Conservation (phyloP, 2,797 vertebrate species). For the Buphagus erythrorhynchus region DNA sequence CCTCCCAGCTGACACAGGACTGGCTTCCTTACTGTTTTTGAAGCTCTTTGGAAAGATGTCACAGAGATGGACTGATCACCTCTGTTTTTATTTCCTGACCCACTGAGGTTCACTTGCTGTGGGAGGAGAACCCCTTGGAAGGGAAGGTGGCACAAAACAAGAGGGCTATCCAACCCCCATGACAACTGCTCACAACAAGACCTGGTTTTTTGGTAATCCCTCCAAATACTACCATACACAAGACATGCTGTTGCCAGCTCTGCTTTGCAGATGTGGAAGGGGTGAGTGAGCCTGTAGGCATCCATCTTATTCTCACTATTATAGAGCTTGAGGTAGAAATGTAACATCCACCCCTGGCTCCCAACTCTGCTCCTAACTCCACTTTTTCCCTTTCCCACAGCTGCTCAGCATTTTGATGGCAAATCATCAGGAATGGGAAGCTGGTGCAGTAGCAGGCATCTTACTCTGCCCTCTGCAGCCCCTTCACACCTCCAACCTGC, state of each 20-base stretch:
- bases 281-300: neutral
- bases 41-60: neutral
- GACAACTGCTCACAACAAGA: neutral
- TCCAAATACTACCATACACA: accelerated
- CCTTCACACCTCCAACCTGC: accelerated
- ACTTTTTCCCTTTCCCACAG: neutral
- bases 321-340: neutral
- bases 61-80: neutral
- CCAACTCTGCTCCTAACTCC: neutral
- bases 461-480: neutral
- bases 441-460: neutral
- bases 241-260: neutral
- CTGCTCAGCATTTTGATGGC: neutral
- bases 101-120: neutral
- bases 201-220: neutral
- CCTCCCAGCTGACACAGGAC: neutral
- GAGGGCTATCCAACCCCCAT: accelerated
- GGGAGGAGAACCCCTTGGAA: neutral
- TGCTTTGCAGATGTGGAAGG: neutral
- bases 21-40: accelerated
- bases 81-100: neutral
- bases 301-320: neutral
- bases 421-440: neutral
- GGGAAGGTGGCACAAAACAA: neutral
- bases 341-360: neutral